phyloP scores from a whole-genome alignment of 2,888 invertebrate species.

The Chrysolina oricalcia region DNA sequence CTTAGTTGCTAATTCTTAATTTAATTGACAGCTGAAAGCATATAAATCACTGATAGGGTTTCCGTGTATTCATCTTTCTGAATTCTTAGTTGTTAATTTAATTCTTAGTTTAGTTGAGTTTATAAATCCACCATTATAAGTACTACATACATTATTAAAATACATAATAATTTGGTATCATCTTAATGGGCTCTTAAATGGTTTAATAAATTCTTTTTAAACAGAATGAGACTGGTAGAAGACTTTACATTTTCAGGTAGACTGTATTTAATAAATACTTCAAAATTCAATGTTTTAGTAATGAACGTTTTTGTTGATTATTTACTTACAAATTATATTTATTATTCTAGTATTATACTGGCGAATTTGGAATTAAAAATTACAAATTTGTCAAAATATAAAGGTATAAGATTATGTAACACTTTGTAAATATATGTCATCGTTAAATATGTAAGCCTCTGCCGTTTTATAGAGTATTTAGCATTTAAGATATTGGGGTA shows the following conservation, averaged over 20 bases:
- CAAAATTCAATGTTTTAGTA: background rate
- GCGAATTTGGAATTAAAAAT: constrained; percentile 1
- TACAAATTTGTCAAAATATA: constrained; percentile 6
- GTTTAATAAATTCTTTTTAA: background rate
- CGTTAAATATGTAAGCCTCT: too few relatives aligned
- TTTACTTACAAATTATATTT: constrained; percentile 19
- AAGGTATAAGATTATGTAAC: background rate
- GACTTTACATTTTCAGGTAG: background rate
- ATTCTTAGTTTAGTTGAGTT: too few relatives aligned
- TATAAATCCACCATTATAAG: too few relatives aligned
- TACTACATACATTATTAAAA: too few relatives aligned
- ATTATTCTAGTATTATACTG: constrained; percentile 21
- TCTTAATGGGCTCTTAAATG: background rate
- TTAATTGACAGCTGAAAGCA: too few relatives aligned
- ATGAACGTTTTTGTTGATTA: background rate
- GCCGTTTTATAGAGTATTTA: too few relatives aligned
- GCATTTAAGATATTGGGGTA: too few relatives aligned
- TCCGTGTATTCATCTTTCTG: too few relatives aligned
- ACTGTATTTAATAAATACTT: too few relatives aligned
- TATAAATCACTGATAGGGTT: too few relatives aligned
- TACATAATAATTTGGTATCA: background rate
- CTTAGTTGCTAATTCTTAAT: too few relatives aligned
- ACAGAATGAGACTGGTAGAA: background rate
- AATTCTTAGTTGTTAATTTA: too few relatives aligned
- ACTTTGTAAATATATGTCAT: background rate